Conservation (phyloP, 2,797 vertebrate genomes). For the Glossophaga mutica region DNA sequence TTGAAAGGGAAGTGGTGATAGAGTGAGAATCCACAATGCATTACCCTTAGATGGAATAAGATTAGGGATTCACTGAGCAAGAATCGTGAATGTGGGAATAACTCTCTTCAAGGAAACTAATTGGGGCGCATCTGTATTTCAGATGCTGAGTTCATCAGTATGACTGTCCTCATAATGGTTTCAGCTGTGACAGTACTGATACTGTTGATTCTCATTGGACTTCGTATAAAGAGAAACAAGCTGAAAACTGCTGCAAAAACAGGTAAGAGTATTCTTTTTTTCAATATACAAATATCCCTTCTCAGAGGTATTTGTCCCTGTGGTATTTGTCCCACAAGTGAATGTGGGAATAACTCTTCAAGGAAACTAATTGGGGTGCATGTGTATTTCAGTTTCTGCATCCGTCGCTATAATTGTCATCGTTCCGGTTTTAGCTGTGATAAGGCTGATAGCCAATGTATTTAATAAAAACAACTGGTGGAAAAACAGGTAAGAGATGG, state of each 20-base stretch:
- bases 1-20: neutral
- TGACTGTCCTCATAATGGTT: too few relatives aligned
- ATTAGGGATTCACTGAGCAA: neutral
- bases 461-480: too few relatives aligned
- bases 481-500: neutral
- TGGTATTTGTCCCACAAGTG: too few relatives aligned
- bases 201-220: neutral
- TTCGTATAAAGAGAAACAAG: neutral
- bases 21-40: neutral
- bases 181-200: accelerated
- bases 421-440: too few relatives aligned
- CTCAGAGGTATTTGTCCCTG: neutral
- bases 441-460: too few relatives aligned
- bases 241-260: neutral
- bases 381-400: too few relatives aligned
- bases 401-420: too few relatives aligned
- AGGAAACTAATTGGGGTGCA: too few relatives aligned
- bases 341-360: too few relatives aligned
- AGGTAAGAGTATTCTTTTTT: neutral
- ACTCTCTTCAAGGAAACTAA: neutral
- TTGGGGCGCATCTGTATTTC: neutral
- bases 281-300: neutral
- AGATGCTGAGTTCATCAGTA: neutral
- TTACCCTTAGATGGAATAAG: neutral
- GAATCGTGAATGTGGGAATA: neutral